A percentile compares a stretch with the other conserved stretches of the same genome.
Conservation (phyloP, 2,888 invertebrate species). For the Steinernema carpocapsae region DNA sequence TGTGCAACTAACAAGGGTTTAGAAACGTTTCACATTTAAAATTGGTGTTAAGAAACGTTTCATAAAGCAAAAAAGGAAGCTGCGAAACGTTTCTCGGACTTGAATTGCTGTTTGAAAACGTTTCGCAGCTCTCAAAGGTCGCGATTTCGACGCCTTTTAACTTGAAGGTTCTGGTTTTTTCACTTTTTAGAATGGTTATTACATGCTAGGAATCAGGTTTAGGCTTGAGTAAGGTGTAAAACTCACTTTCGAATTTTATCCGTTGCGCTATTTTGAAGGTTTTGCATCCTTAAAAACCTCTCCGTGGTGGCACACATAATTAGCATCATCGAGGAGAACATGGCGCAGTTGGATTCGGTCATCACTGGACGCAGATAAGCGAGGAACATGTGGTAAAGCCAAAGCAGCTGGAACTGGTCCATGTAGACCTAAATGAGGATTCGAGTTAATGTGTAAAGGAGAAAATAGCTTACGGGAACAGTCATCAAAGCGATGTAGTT, state of each 20-base stretch:
- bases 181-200: too few species aligned
- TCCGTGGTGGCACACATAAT: constrained; percentile 66
- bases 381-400: constrained; percentile 63
- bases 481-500: constrained; percentile 67
- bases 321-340: constrained; percentile 66
- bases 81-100: too few species aligned
- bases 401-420: constrained; percentile 61
- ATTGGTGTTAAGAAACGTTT: too few species aligned
- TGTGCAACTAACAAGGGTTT: too few species aligned
- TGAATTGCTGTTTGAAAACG: too few species aligned
- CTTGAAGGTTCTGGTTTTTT: too few species aligned
- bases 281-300: constrained; percentile 60
- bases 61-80: too few species aligned
- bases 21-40: too few species aligned
- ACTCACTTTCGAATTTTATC: constrained; percentile 49
- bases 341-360: constrained; percentile 54
- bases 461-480: constrained; percentile 54
- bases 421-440: constrained; percentile 54
- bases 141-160: too few species aligned
- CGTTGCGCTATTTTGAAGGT: constrained; percentile 45
- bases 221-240: background rate
- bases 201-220: background rate
- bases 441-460: background rate
- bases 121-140: too few species aligned
- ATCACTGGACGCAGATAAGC: constrained; percentile 55